A percentile compares a stretch with the other conserved stretches of the same genome.
Conservation (phyloP, 2,888 invertebrate genomes). For the Nowickia ferox region DNA sequence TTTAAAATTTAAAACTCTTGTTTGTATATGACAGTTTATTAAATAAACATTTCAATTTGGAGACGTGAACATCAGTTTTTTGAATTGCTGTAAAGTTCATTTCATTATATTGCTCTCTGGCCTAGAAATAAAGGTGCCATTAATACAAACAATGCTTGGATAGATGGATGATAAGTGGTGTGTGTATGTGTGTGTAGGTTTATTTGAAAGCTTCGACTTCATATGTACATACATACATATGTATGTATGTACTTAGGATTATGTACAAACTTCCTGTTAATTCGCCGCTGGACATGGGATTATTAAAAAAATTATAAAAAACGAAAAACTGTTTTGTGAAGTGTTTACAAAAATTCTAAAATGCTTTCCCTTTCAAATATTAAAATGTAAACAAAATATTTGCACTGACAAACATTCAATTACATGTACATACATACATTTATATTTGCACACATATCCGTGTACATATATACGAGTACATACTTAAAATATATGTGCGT, state of each 20-base stretch:
- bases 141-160: background rate
- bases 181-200: conserved; percentile 12
- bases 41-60: conserved; percentile 51
- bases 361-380: background rate
- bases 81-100: background rate
- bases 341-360: conserved; percentile 20
- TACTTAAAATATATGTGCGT: background rate
- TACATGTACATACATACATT: background rate
- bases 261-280: conserved; percentile 36
- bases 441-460: too few relatives aligned
- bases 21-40: conserved; percentile 55
- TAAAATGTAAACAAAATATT: conserved; percentile 14
- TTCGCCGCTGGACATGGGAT: conserved; percentile 32
- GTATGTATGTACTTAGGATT: too few relatives aligned
- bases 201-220: conserved; percentile 69
- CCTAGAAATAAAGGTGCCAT: background rate
- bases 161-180: background rate
- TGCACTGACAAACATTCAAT: too few relatives aligned
- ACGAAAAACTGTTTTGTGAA: background rate
- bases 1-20: conserved; percentile 29
- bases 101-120: background rate
- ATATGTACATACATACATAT: too few relatives aligned
- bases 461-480: background rate
- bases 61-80: conserved; percentile 36
- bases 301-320: too few relatives aligned